phyloP scores from a whole-genome alignment of 2,797 vertebrate species.

The Tokudaia tokunoshimensis region DNA sequence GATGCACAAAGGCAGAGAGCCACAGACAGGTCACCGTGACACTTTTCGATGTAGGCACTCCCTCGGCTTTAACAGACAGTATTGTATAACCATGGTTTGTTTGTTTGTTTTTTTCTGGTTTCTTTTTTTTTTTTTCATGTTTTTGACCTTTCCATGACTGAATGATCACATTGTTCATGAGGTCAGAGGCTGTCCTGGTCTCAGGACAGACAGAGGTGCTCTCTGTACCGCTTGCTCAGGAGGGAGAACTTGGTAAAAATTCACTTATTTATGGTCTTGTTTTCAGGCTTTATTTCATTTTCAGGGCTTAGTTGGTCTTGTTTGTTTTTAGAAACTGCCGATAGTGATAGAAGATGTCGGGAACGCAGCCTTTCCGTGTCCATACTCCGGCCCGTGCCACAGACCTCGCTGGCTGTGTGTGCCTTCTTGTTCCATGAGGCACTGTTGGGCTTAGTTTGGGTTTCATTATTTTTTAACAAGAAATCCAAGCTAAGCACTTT shows the following conservation, averaged over 20 bases:
- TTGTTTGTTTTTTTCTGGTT: neutral
- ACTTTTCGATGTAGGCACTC: neutral
- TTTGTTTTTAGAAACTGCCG: slow-evolving; percentile 34
- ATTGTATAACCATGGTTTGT: neutral
- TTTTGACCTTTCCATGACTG: neutral
- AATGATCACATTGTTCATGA: neutral
- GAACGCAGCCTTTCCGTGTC: neutral
- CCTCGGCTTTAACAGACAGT: neutral
- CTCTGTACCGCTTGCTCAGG: neutral
- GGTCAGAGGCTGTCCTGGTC: neutral
- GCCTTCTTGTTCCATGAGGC: neutral
- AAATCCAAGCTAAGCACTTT: neutral
- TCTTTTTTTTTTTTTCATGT: neutral
- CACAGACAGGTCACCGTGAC: neutral
- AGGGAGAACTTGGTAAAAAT: neutral
- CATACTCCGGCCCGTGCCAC: slow-evolving; percentile 29
- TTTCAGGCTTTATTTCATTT: slow-evolving; percentile 14
- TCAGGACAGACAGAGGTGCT: neutral
- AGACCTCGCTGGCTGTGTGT: slow-evolving; percentile 43
- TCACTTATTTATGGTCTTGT: neutral
- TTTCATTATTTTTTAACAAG: neutral
- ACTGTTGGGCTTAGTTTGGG: neutral
- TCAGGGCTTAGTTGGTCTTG: neutral
- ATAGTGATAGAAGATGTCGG: neutral
- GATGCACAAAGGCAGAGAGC: neutral